Evolutionary conservation across 2,797 vertebrate species (phyloP), one percentile per base, ranked within the genome.

Genomic region (Mionectes olivaceus): DNA sequence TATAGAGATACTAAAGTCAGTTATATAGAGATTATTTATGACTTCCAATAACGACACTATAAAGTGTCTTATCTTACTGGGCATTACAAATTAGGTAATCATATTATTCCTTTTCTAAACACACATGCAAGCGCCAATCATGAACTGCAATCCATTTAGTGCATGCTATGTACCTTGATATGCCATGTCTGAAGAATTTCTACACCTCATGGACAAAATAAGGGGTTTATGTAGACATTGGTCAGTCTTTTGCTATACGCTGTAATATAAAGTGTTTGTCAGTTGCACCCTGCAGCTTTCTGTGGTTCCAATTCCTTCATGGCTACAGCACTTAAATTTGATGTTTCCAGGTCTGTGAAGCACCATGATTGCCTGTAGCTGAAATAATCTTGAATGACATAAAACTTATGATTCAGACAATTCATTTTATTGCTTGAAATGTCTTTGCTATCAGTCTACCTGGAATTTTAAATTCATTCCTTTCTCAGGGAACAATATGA

Each of bases 371-470:
- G 52, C 39, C 24, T 77, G 22, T 39, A 69, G 15, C 11, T 68
- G 32, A 92, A 64, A 71, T 68, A 63, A 63, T 67, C 23, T 70
- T 27, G 5, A 85, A 80, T 56, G 19, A 27, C 55, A 71, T 77
- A 41, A 89, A 91, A 81, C 13, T 53, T 69, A 35, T 13, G 44
- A 87, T 85, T 44, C 46, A 80, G 37, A 83, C 64, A 76, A 93
- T 90, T 79, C 4, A 30, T 57, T 71, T 86, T 83, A 46, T 35
- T 87, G 10, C 71, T 87, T 67, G 70, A 86, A 95, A 90, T 55
- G 9, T 41, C 83, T 81, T 60, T 88, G 61, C 21, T 75, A 71
- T 81, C 32, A 64, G 5, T 15, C 49, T 71, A 39, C 25, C 17
- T 84, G 37, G 86, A 81, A 84, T 89, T 90, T 83, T 75, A 83